Conservation (phyloP, 1,140 invertebrate species). For the Drosophila tristis region DNA sequence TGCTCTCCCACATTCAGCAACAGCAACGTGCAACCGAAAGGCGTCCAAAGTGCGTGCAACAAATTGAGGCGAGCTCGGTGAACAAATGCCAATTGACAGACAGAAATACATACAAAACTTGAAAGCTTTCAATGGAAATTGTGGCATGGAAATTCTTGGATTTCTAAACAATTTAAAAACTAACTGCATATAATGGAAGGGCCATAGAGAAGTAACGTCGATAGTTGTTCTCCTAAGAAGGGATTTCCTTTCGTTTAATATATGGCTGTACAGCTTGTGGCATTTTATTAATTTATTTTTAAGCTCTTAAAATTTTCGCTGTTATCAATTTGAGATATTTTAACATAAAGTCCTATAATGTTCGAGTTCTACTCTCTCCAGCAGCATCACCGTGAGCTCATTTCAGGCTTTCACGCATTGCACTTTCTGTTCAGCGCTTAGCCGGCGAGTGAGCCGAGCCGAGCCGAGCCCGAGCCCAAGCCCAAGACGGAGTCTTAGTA, state of each 20-base stretch:
- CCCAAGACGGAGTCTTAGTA: slow-evolving; percentile 15
- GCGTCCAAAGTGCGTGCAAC: slow-evolving; percentile 56
- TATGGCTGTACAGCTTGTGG: too few species aligned
- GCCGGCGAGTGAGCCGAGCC: not conserved
- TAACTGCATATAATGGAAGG: not conserved
- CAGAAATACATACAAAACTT: slow-evolving; percentile 1
- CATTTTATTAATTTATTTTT: too few species aligned
- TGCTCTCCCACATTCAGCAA: not conserved
- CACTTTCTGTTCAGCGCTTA: slow-evolving; percentile 13
- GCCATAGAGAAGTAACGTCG: too few species aligned
- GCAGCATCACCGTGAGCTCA: slow-evolving; percentile 1
- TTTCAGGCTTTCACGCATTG: slow-evolving; percentile 27
- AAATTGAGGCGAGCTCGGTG: slow-evolving; percentile 45
- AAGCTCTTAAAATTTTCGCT: too few species aligned
- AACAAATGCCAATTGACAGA: slow-evolving; percentile 64
- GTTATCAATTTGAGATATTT: not conserved
- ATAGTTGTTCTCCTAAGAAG: too few species aligned
- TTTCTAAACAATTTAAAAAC: slow-evolving; percentile 14
- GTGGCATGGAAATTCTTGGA: slow-evolving; percentile 2
- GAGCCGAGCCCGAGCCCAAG: not conserved
- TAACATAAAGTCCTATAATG: not conserved
- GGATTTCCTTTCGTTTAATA: too few species aligned
- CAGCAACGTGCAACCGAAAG: slow-evolving; percentile 36
- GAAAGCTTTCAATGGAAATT: slow-evolving; percentile 34
- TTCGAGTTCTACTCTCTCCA: slow-evolving; percentile 5